Conservation (phyloP, 2,888 invertebrate genomes). For the Sphaerophoria rueppellii region DNA sequence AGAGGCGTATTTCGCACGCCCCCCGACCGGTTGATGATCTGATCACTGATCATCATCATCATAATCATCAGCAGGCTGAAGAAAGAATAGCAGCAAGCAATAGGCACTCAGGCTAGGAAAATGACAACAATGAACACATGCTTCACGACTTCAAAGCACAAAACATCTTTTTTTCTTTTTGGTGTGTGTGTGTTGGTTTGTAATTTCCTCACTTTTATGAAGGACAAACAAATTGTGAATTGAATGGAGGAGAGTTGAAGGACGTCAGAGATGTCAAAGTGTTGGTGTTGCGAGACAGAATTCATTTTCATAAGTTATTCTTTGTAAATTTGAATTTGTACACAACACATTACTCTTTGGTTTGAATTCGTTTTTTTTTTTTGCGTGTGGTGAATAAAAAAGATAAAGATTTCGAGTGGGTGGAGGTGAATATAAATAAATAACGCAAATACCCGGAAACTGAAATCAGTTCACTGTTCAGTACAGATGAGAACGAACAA, state of each 20-base stretch:
- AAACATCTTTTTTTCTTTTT: conserved; percentile 17
- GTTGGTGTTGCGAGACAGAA: neutral
- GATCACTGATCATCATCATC: conserved; percentile 32
- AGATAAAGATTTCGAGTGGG: conserved; percentile 12
- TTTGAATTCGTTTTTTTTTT: conserved; percentile 32
- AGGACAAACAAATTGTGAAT: conserved; percentile 50
- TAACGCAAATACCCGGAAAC: conserved; percentile 59
- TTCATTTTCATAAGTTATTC: neutral
- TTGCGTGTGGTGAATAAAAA: conserved; percentile 39
- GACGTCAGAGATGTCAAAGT: conserved; percentile 15
- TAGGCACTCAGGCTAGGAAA: too few relatives aligned
- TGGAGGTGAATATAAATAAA: conserved; percentile 42
- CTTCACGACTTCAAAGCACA: conserved; percentile 34
- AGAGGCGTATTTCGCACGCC: conserved; percentile 38
- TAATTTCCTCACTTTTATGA: conserved; percentile 39
- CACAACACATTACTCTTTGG: conserved; percentile 17
- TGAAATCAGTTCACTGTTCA: conserved; percentile 45
- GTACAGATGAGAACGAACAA: neutral
- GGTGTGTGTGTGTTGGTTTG: neutral
- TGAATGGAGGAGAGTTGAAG: conserved; percentile 27
- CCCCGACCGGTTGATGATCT: neutral
- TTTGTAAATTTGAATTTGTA: too few relatives aligned
- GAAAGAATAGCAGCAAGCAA: neutral
- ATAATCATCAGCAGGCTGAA: conserved; percentile 12
- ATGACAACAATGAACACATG: conserved; percentile 62